A percentile compares a stretch with the other conserved stretches of the same genome.
Conservation (phyloP, 2,113 vertebrate species). For the Hippopotamus amphibius region DNA sequence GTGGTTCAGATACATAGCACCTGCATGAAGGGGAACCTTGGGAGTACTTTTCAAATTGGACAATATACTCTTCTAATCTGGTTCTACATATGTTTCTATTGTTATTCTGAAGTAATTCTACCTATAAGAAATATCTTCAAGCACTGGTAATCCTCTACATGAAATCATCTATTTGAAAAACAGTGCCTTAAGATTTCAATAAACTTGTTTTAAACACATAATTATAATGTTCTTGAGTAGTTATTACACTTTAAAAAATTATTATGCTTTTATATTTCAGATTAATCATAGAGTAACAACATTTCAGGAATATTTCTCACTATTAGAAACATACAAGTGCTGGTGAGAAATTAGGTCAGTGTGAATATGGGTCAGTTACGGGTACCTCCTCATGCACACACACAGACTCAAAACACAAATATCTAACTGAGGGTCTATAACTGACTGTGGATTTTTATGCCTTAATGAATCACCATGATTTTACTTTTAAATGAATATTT, state of each 20-base stretch:
- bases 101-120: background rate
- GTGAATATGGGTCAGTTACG: conserved; percentile 51
- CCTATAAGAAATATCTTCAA: background rate
- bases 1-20: background rate
- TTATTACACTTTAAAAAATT: conserved; percentile 13
- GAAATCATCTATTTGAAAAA: background rate
- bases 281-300: background rate
- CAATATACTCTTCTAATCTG: background rate
- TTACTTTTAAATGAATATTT: background rate
- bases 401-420: background rate
- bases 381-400: background rate
- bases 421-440: background rate
- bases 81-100: background rate
- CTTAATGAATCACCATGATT: background rate
- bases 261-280: background rate
- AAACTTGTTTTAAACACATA: background rate
- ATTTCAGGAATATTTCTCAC: conserved; percentile 26
- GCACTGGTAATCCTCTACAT: background rate
- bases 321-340: conserved; percentile 15
- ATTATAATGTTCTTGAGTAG: background rate
- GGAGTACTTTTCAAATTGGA: background rate
- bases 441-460: background rate
- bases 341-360: conserved; percentile 61
- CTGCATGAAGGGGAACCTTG: background rate
- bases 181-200: background rate